Evolutionary conservation across 2,888 invertebrate species (phyloP).

Genomic region (Drosophila algonquin): DNA sequence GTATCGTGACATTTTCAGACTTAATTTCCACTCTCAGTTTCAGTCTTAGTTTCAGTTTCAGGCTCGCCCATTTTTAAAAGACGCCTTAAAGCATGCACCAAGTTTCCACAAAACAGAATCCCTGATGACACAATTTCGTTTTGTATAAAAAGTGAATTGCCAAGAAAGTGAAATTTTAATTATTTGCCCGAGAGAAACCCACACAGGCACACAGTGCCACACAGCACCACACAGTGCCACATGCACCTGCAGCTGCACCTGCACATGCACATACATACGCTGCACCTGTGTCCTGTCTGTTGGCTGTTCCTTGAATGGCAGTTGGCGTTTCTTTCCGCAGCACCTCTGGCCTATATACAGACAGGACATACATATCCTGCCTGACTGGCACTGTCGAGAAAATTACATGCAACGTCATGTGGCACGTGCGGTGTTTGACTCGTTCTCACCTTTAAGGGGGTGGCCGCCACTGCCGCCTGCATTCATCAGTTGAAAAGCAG

Average conservation of each 20-base stretch:
- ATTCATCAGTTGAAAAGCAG: conserved; percentile 59
- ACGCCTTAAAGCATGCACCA: conserved; percentile 35
- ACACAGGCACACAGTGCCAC: neutral
- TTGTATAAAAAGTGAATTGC: conserved; percentile 73
- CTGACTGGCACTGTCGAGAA: conserved; percentile 68
- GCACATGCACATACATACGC: neutral
- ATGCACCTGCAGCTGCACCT: neutral
- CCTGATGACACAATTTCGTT: conserved; percentile 74
- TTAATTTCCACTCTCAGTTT: conserved; percentile 32
- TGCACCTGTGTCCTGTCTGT: conserved; percentile 27
- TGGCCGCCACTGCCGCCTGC: conserved; percentile 28
- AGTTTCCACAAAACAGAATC: conserved; percentile 29
- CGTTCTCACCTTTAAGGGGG: conserved; percentile 66
- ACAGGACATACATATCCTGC: conserved; percentile 65
- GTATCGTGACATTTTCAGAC: neutral
- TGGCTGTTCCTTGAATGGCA: conserved; percentile 69
- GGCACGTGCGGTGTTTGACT: conserved; percentile 72
- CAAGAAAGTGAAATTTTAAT: conserved; percentile 81
- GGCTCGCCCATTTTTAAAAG: neutral
- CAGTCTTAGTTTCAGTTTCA: neutral
- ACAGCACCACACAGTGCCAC: neutral
- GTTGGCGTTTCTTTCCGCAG: conserved; percentile 19
- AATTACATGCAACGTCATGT: conserved; percentile 80
- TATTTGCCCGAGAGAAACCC: conserved; percentile 65
- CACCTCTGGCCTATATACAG: conserved; percentile 69